Percentiles rank a stretch among this genome's conserved stretches.
phyloP scores from a whole-genome alignment of 2,888 invertebrate species.

The Lapara coniferarum region DNA sequence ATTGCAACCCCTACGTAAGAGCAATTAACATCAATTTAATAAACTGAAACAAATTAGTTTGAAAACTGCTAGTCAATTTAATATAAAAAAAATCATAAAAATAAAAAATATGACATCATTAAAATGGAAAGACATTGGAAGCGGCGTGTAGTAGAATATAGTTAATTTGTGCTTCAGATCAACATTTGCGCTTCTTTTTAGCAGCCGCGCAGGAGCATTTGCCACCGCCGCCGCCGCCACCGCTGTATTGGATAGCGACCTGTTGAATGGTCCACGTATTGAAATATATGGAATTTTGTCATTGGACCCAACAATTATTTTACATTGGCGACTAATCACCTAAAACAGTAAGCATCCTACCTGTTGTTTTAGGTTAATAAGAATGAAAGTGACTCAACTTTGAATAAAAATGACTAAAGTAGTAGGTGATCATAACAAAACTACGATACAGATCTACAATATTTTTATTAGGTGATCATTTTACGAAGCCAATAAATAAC shows the following conservation, averaged over 20 bases:
- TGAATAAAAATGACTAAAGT: background rate
- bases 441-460: conserved; percentile 70
- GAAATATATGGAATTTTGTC: too few relatives aligned
- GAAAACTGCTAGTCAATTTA: background rate
- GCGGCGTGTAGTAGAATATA: background rate
- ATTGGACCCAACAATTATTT: too few relatives aligned
- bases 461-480: conserved; percentile 62
- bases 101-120: background rate
- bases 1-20: too few relatives aligned
- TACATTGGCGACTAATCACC: too few relatives aligned
- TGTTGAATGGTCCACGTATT: background rate
- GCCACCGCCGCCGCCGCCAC: background rate
- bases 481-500: conserved; percentile 61
- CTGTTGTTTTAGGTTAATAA: too few relatives aligned
- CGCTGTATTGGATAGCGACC: background rate
- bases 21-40: too few relatives aligned
- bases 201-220: background rate
- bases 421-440: conserved; percentile 41
- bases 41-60: background rate
- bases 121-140: background rate
- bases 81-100: background rate
- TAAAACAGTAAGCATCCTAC: too few relatives aligned
- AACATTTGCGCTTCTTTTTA: background rate
- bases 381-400: too few relatives aligned
- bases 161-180: background rate